Percentiles rank a stretch among this genome's conserved stretches.
Evolutionary conservation across 2,797 vertebrate genomes (phyloP).

Genomic region (Gallinago stenura): DNA sequence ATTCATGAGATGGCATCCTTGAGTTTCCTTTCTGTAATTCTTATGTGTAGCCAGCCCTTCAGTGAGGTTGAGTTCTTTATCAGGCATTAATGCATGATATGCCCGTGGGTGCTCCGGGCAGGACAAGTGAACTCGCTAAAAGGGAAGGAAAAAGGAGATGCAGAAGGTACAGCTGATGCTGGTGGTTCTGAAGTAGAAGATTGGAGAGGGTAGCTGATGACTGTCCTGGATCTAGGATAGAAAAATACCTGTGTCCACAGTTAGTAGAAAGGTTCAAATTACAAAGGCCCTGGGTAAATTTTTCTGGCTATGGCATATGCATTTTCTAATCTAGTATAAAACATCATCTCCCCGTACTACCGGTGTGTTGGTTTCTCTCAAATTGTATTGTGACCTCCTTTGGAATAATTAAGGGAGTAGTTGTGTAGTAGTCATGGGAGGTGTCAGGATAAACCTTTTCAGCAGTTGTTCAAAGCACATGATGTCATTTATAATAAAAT

Average conservation of each 20-base stretch:
- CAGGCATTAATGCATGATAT: background rate
- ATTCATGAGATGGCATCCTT: background rate
- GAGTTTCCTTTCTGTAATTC: background rate
- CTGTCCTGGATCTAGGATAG: background rate
- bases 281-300: background rate
- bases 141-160: background rate
- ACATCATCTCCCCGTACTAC: background rate
- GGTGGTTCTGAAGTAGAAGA: background rate
- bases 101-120: background rate
- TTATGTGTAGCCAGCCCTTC: background rate
- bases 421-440: background rate
- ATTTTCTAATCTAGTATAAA: background rate
- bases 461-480: background rate
- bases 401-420: background rate
- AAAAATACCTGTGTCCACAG: background rate
- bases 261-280: background rate
- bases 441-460: background rate
- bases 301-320: accelerated
- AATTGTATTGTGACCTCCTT: background rate
- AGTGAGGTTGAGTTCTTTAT: background rate
- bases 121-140: background rate
- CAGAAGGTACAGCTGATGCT: background rate
- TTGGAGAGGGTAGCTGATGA: background rate
- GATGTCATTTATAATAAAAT: background rate
- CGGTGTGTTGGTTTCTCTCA: background rate